Conservation (phyloP, 1,140 invertebrate genomes). For the Ectropis grisescens region DNA sequence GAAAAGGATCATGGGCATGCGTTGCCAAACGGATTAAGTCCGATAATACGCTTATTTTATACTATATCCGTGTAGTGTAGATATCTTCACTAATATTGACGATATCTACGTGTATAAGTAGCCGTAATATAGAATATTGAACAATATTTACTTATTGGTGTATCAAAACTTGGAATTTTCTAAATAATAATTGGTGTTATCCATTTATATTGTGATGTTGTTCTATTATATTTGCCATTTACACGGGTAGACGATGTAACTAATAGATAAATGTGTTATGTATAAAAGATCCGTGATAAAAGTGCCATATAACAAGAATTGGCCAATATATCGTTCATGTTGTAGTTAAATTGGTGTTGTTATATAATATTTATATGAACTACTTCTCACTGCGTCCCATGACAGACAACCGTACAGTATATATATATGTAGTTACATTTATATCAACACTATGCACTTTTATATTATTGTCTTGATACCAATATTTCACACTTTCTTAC, state of each 20-base stretch:
- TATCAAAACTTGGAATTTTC: conserved; percentile 11
- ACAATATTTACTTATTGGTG: conserved; percentile 7
- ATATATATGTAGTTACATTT: too few relatives aligned
- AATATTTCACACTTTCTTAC: too few relatives aligned
- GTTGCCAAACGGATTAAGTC: conserved; percentile 42
- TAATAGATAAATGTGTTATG: conserved; percentile 1
- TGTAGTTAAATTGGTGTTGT: conserved; percentile 4
- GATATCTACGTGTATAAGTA: conserved; percentile 48
- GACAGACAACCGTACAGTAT: too few relatives aligned
- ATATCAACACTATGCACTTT: too few relatives aligned
- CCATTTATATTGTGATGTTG: conserved; percentile 11
- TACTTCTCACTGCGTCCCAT: conserved; percentile 26
- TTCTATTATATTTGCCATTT: conserved; percentile 23
- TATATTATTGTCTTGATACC: too few relatives aligned
- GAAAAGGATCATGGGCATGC: conserved; percentile 42
- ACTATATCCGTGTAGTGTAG: conserved; percentile 54
- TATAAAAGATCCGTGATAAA: conserved; percentile 26
- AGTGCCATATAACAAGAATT: conserved; percentile 34
- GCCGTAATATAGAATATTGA: conserved; percentile 16
- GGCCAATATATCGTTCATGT: conserved; percentile 17
- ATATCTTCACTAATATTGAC: conserved; percentile 42
- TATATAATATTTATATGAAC: conserved; percentile 1
- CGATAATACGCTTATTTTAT: conserved; percentile 68
- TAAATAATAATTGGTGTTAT: conserved; percentile 6
- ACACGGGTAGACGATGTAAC: conserved; percentile 36